Evolutionary conservation across 2,888 invertebrate genomes (phyloP).

Genomic region (Selenia dentaria): DNA sequence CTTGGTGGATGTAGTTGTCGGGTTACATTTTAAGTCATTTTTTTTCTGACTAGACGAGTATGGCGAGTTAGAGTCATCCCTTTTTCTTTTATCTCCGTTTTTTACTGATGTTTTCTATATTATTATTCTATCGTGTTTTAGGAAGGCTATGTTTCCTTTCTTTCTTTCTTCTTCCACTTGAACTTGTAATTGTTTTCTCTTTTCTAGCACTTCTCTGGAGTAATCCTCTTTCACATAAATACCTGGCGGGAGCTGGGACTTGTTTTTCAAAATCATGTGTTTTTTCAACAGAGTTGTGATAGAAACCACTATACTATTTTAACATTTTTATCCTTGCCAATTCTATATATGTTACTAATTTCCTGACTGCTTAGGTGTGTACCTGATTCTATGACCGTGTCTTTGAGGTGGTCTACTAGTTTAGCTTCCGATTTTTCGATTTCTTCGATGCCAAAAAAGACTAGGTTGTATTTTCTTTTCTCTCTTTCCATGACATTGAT

Average conservation of each 20-base stretch:
- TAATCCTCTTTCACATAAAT: too few relatives aligned
- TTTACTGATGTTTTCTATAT: neutral
- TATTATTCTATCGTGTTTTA: slow-evolving; percentile 8
- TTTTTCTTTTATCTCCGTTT: too few relatives aligned
- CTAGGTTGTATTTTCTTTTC: slow-evolving; percentile 7
- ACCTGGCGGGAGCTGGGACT: slow-evolving; percentile 7
- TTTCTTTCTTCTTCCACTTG: slow-evolving; percentile 6
- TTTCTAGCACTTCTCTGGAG: too few relatives aligned
- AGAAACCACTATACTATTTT: slow-evolving; percentile 13
- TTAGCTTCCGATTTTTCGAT: slow-evolving; percentile 22
- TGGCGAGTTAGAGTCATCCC: too few relatives aligned
- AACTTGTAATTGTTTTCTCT: slow-evolving; percentile 5
- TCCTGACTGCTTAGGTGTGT: slow-evolving; percentile 19
- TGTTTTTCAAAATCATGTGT: slow-evolving; percentile 15
- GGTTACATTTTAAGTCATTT: too few relatives aligned
- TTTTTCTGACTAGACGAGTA: too few relatives aligned
- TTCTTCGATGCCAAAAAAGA: slow-evolving; percentile 25
- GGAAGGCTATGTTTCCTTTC: slow-evolving; percentile 8
- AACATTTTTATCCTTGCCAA: neutral
- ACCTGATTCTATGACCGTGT: slow-evolving; percentile 15
- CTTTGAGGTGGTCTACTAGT: slow-evolving; percentile 22
- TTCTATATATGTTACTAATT: slow-evolving; percentile 20
- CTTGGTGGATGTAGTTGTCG: too few relatives aligned
- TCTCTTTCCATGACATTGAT: slow-evolving; percentile 12
- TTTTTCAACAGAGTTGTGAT: slow-evolving; percentile 16